Evolutionary conservation across 1,140 invertebrate species (phyloP).

Genomic region (Drosophila asahinai): DNA sequence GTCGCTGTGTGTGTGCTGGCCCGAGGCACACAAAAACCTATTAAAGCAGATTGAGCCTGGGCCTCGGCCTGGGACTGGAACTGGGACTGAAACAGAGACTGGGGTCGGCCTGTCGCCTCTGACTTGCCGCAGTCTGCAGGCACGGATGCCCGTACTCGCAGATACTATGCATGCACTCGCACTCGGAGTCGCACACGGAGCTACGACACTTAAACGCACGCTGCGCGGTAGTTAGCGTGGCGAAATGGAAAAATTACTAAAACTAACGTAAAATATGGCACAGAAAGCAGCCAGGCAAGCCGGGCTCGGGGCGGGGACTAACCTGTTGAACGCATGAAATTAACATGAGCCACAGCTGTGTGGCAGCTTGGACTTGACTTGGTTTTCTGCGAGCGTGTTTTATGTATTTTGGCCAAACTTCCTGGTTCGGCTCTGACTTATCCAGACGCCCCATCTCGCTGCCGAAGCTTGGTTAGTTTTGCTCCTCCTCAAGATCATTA

Average conservation of each 20-base stretch:
- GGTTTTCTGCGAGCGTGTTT: constrained; percentile 40
- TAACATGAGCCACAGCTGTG: constrained; percentile 59
- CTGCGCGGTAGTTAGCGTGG: constrained; percentile 80
- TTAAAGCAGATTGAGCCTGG: constrained; percentile 55
- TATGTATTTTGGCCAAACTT: constrained; percentile 48
- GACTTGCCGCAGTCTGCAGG: constrained; percentile 23
- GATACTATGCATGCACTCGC: constrained; percentile 30
- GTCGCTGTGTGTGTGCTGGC: constrained; percentile 36
- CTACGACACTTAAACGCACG: constrained; percentile 76
- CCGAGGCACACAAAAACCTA: constrained; percentile 71
- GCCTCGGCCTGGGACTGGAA: constrained; percentile 10
- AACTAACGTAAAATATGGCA: constrained; percentile 74
- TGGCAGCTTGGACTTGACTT: constrained; percentile 56
- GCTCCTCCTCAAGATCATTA: constrained; percentile 48
- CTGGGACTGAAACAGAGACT: not conserved
- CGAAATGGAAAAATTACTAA: constrained; percentile 77
- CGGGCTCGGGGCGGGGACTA: constrained; percentile 22
- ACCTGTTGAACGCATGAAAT: constrained; percentile 80
- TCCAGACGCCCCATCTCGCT: constrained; percentile 16
- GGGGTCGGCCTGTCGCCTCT: constrained; percentile 40
- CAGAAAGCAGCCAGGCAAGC: constrained; percentile 12
- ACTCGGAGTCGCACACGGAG: constrained; percentile 12
- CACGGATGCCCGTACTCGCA: constrained; percentile 41
- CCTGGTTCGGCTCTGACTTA: constrained; percentile 38
- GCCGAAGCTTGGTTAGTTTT: not conserved